Conservation (phyloP, 1,140 invertebrate genomes). For the Apocrypta bakeri region DNA sequence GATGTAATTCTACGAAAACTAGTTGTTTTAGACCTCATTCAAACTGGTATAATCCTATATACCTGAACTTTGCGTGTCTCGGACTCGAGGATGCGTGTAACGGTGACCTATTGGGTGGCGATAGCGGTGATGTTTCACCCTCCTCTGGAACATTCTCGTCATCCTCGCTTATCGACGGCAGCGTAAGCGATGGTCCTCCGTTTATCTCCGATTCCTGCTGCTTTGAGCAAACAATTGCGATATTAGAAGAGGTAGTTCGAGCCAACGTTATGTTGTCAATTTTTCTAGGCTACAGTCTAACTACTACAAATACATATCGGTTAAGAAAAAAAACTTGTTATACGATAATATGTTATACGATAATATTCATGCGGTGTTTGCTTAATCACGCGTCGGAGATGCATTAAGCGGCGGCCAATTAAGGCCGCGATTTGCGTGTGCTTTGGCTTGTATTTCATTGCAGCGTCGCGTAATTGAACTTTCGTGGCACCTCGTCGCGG, state of each 20-base stretch:
- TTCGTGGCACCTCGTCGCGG: neutral
- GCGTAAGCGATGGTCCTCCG: constrained; percentile 84
- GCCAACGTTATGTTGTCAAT: no score
- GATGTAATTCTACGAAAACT: no score
- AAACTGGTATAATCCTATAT: no score
- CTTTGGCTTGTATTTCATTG: no score
- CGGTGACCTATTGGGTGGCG: constrained; percentile 78
- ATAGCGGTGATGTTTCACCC: constrained; percentile 79
- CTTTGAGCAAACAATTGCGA: constrained; percentile 35
- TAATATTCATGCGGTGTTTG: neutral
- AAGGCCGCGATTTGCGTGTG: neutral
- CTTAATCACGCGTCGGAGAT: neutral
- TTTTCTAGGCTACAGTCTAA: neutral
- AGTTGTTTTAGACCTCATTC: no score
- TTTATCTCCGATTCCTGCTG: constrained; percentile 87
- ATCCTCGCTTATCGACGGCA: constrained; percentile 94
- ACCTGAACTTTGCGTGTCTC: constrained; percentile 81
- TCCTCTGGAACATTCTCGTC: constrained; percentile 89
- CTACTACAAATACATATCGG: neutral
- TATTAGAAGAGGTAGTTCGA: neutral
- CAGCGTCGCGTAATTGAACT: neutral
- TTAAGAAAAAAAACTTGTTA: neutral
- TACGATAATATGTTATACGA: no score
- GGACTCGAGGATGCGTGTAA: constrained; percentile 78
- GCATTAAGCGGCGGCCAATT: neutral